Base-by-base conservation (phyloP, 2,797 vertebrate genomes). In the Pantherophis vulpinus region DNA sequence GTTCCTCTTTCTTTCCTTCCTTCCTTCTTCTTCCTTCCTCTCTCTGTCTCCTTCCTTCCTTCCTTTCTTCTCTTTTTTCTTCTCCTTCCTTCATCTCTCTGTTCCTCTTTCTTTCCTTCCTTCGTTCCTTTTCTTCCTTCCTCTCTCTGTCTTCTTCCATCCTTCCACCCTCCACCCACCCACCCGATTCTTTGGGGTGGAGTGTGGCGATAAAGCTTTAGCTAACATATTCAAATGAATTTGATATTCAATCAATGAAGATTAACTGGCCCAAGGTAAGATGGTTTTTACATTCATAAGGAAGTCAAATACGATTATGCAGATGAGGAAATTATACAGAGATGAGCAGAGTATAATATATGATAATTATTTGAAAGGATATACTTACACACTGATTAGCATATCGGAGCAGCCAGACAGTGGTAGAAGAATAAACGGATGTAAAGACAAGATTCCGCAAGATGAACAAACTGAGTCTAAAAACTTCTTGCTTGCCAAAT, bases 161-260 rank as follows among this genome's bases (percentile, higher is more conserved):
- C 89, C 88, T 95, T 94, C 93, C 91, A 10, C 8, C 23, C 3
- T 25, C 60, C 60, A 5, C 1, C 3, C 14, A 14, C 2, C 90
- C 94, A 94, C 93, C 91, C 32, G 9, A 51, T 59, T 93, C 47
- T 88, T 93, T 92, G 95, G 74, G 32, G 95, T 91, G 92, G 27
- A 42, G 74, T 79, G 9, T 79, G 91, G 20, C 92, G 91, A 95
- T 94, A 95, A 96, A 97, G 95, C 96, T 97, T 98, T 97, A 95
- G 97, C 97, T 98, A 98, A 97, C 97, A 97, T 97, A 98, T 98
- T 98, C 95, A 97, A 98, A 98, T 98, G 98, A 98, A 98, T 98
- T 98, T 98, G 98, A 98, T 98, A 98, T 99, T 99, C 98, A 99
- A 98, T 99, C 98, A 99, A 98, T 98, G 98, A 98, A 98, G 98